Percentiles rank a stretch among this genome's conserved stretches.
Evolutionary conservation across 2,113 vertebrate species (phyloP).

Genomic region (Emydura subglobosa): DNA sequence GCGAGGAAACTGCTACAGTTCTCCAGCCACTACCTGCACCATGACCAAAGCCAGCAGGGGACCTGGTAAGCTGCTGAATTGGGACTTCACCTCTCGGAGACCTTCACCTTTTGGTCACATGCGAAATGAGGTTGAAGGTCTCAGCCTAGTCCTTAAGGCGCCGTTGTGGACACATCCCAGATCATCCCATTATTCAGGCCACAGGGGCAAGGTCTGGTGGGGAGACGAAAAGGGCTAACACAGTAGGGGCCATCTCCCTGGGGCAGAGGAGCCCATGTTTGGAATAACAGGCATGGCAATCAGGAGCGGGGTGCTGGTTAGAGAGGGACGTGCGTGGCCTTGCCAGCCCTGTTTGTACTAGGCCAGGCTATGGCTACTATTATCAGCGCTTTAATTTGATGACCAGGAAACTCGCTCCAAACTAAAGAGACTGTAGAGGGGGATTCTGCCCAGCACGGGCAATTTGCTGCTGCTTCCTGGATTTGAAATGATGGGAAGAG

Average conservation of each 20-base stretch:
- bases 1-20: accelerated
- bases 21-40: neutral
- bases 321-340: neutral
- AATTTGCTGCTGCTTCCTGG: neutral
- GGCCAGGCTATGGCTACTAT: neutral
- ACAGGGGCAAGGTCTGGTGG: neutral
- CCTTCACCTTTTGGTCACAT: accelerated
- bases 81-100: neutral
- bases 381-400: neutral
- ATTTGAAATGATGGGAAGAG: neutral
- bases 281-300: too few relatives aligned
- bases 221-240: neutral
- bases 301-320: neutral
- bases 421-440: neutral
- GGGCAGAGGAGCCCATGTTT: neutral
- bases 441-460: neutral
- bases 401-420: neutral
- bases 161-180: neutral
- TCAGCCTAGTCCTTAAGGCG: neutral
- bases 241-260: neutral
- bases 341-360: neutral
- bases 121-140: neutral
- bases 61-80: neutral
- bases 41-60: neutral
- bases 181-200: accelerated